Conservation (phyloP, 1,140 invertebrate genomes). For the Nasonia longicornis region DNA sequence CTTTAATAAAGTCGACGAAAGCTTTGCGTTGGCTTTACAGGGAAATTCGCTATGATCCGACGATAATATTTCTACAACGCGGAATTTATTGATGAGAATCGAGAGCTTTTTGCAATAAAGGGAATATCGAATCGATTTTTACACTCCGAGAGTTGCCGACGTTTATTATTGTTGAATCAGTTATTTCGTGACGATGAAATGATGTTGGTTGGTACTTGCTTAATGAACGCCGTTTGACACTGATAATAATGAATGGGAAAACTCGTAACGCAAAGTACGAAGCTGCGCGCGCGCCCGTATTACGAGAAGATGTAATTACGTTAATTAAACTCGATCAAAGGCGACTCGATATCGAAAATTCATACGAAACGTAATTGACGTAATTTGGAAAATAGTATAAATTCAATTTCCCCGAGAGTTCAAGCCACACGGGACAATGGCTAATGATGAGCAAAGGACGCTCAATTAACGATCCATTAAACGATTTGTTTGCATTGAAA, state of each 20-base stretch:
- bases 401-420: too few species aligned
- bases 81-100: too few species aligned
- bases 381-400: not conserved
- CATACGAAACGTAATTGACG: not conserved
- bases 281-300: not conserved
- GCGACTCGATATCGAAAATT: not conserved
- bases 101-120: too few species aligned
- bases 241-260: not conserved
- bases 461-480: too few species aligned
- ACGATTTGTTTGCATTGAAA: not conserved
- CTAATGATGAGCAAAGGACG: not conserved
- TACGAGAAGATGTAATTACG: not conserved
- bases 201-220: not conserved
- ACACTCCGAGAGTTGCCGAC: too few species aligned
- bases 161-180: too few species aligned
- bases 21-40: too few species aligned
- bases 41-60: too few species aligned
- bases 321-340: not conserved
- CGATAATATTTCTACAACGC: too few species aligned
- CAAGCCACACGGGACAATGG: not conserved
- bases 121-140: too few species aligned
- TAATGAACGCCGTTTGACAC: not conserved
- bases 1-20: not conserved
- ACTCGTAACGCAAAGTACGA: not conserved
- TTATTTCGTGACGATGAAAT: not conserved